Evolutionary conservation across 2,888 invertebrate species (phyloP).

Genomic region (Campopleginae sp.): DNA sequence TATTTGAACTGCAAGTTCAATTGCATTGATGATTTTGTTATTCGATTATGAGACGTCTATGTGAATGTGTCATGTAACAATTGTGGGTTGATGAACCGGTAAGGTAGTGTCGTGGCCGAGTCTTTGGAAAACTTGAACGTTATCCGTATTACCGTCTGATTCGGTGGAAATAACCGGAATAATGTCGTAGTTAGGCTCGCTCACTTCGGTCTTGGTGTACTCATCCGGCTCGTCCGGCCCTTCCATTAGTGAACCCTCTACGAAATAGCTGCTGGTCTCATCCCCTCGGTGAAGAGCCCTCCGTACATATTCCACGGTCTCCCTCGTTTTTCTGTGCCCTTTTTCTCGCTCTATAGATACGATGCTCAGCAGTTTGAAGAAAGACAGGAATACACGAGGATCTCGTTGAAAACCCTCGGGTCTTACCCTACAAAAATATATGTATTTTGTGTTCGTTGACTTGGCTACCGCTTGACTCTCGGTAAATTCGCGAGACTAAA

Average conservation of each 20-base stretch:
- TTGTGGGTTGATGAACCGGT: slow-evolving; percentile 50
- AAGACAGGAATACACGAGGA: slow-evolving; percentile 5
- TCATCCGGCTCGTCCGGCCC: slow-evolving; percentile 67
- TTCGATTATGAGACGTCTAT: not conserved
- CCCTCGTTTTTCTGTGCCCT: slow-evolving; percentile 52
- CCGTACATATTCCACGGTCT: slow-evolving; percentile 30
- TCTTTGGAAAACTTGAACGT: slow-evolving; percentile 43
- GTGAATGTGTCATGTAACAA: not conserved
- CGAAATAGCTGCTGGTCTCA: slow-evolving; percentile 65
- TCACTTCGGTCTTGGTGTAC: slow-evolving; percentile 44
- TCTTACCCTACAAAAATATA: slow-evolving; percentile 28
- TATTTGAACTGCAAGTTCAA: not conserved
- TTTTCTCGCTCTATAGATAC: slow-evolving; percentile 49
- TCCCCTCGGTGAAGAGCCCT: slow-evolving; percentile 49
- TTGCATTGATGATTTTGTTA: not conserved
- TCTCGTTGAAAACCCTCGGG: slow-evolving; percentile 42
- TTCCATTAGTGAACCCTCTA: slow-evolving; percentile 76
- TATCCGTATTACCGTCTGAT: slow-evolving; percentile 48
- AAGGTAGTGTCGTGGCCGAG: slow-evolving; percentile 40
- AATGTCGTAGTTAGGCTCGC: slow-evolving; percentile 35
- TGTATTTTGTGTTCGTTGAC: slow-evolving; percentile 27
- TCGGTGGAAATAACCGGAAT: slow-evolving; percentile 20
- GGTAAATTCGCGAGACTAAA: slow-evolving; percentile 28
- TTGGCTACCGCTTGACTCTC: slow-evolving; percentile 23
- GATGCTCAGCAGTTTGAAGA: slow-evolving; percentile 27